Base-by-base conservation (phyloP, 2,113 vertebrate species). In the Proteles cristata region DNA sequence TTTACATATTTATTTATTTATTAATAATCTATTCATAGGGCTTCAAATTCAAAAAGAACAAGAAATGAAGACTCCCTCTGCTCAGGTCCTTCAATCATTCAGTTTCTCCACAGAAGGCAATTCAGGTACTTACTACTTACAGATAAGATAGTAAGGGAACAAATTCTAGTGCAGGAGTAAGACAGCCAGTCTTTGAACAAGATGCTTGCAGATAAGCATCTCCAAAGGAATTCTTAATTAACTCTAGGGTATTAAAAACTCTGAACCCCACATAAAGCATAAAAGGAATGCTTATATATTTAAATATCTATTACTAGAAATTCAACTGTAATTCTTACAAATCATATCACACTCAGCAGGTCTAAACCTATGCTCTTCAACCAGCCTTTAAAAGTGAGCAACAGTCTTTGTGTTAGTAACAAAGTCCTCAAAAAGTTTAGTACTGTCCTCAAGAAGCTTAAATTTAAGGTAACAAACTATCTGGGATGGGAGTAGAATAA, bases 221-320 rank as follows among this genome's bases (percentile, higher is more conserved):
- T 33, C 85, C 43, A 83, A 91, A 8, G 23, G 28, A 26, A 81
- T 86, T 82, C 69, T 92, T 73, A 97, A 58, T 61, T 91, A 71
- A 83, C 86, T 79, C 74, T 45, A 94, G n/a, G 12, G 50, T 7
- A 96, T 28, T 73, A 86, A 95, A 84, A 91, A 26, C 31, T 94
- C 65, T 92, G n/a, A 89, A 79, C 63, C 14, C 39, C 74, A n/a
- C 16, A 77, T 43, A 66, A 86, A 66, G 68, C 85, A 88, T 45
- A 84, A 77, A 69, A 97, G 16, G 19, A 88, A 74, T 48, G 33
- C 88, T 25, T 90, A 80, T 17, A 82, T 68, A 91, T 71, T 95
- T 90, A 91, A 95, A 83, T 77, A 94, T 28, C 76, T 53, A 86
- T 80, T 55, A 76, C 63, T 61, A 94, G 23, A 48, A 93, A 93